Percentiles rank a stretch among this genome's conserved stretches.
Conservation (phyloP, 1,140 invertebrate species). For the Microvelia longipes region DNA sequence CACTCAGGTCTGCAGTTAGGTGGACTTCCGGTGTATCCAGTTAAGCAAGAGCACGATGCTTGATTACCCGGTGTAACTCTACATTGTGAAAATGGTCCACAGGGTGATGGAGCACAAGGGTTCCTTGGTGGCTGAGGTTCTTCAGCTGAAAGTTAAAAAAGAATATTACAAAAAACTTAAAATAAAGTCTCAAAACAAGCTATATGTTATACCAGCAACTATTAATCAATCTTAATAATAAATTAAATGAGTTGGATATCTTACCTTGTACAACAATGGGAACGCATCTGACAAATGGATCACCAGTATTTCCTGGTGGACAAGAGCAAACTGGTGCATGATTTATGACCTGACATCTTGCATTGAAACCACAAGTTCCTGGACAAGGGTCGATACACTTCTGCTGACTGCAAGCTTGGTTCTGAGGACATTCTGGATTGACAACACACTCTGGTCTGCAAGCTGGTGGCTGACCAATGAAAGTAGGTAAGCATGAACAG, state of each 20-base stretch:
- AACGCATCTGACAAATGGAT: slow-evolving; percentile 36
- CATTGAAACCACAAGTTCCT: slow-evolving; percentile 34
- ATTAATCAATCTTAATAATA: too few species aligned
- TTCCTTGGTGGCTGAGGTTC: slow-evolving; percentile 30
- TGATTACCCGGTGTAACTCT: slow-evolving; percentile 47
- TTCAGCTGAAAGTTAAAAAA: not conserved
- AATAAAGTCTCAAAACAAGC: not conserved
- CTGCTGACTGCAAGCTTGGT: slow-evolving; percentile 31
- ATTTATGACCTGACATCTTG: slow-evolving; percentile 30
- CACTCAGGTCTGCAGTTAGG: slow-evolving; percentile 49
- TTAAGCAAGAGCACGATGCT: slow-evolving; percentile 48
- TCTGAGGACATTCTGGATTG: slow-evolving; percentile 30
- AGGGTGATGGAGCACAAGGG: slow-evolving; percentile 58
- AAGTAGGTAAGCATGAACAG: slow-evolving; percentile 34
- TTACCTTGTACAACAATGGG: slow-evolving; percentile 30
- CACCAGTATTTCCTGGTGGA: slow-evolving; percentile 30
- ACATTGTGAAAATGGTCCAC: slow-evolving; percentile 56
- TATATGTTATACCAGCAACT: too few species aligned
- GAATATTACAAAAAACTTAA: not conserved
- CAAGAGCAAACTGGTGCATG: slow-evolving; percentile 33
- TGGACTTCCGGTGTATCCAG: slow-evolving; percentile 50
- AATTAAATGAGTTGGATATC: too few species aligned
- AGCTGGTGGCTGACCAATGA: slow-evolving; percentile 31
- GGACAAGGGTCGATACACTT: slow-evolving; percentile 33
- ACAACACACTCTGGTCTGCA: slow-evolving; percentile 33